phyloP scores from a whole-genome alignment of 2,888 invertebrate genomes.

The Idaea aversata region DNA sequence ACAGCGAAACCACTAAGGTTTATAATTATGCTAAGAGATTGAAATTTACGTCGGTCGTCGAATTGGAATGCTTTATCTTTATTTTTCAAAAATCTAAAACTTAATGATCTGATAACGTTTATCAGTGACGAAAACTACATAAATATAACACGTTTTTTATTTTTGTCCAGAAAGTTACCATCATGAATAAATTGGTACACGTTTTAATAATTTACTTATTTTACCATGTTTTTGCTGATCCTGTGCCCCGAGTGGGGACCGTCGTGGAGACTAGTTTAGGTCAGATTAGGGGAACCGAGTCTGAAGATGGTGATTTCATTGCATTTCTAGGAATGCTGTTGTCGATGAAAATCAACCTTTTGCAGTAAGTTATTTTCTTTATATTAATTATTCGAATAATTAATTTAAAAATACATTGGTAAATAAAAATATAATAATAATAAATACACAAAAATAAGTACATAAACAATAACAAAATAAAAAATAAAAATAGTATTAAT shows the following conservation, averaged over 20 bases:
- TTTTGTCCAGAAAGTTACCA: background rate
- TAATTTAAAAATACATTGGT: too few relatives aligned
- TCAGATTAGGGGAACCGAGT: slow-evolving; percentile 32
- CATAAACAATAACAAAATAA: too few relatives aligned
- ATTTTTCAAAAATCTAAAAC: too few relatives aligned
- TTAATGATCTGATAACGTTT: background rate
- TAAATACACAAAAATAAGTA: too few relatives aligned
- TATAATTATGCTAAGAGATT: too few relatives aligned
- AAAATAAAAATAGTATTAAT: too few relatives aligned
- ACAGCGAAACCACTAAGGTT: too few relatives aligned
- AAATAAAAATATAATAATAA: too few relatives aligned
- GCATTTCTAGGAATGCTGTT: slow-evolving; percentile 36
- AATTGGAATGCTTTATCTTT: too few relatives aligned
- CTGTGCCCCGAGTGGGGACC: slow-evolving; percentile 10
- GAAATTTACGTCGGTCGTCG: too few relatives aligned
- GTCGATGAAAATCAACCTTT: slow-evolving; percentile 34
- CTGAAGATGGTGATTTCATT: slow-evolving; percentile 18
- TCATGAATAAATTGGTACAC: slow-evolving; percentile 1
- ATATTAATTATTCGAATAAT: background rate
- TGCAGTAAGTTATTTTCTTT: slow-evolving; percentile 28
- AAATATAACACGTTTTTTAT: background rate
- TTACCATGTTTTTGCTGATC: slow-evolving; percentile 2
- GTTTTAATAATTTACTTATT: slow-evolving; percentile 5
- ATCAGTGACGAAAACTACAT: background rate
- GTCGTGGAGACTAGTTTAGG: slow-evolving; percentile 32